Base-by-base conservation (phyloP, 2,113 vertebrate species). In the Piprites chloris region DNA sequence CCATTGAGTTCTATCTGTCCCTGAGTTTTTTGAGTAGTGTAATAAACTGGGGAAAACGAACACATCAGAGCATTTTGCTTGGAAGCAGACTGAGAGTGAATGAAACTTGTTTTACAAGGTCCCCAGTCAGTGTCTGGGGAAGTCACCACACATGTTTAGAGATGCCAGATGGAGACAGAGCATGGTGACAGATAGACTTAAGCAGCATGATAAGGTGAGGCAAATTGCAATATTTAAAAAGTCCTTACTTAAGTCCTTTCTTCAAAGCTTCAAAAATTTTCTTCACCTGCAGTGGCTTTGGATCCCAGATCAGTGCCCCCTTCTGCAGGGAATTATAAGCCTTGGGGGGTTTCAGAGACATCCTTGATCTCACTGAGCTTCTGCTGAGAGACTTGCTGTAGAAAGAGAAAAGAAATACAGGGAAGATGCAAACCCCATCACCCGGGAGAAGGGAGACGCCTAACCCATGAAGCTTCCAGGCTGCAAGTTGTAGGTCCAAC, bases 231-330 rank as follows among this genome's bases (percentile, higher is more conserved):
- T 52, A 96, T 20, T 84, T 77, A 5, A 95, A 69, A 53, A 39
- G 39, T 83, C 79, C 99, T 89, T 98, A 99, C 99, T 98, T 98
- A 78, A 99, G 98, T 93, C 99, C 99, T 97, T 98, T 99, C 90
- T 98, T 98, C 89, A 99, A 97, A 7, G 98, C 99, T 84, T 98
- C 98, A 87, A 99, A 99, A 94, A 99, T 98, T 90, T 95, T 98
- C 98, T 99, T 99, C 89, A 99, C 99, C 86, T 99, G 98, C 84
- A 98, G 98, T 0, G 99, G 99, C 97, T 98, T 98, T 76, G 98
- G 97, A 21, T 98, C 98, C 88, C 97, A 95, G 74, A 97, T 58
- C 18, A 97, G 96, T 0, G 97, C 61, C 14, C 96, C 98, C 90
- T 98, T 98, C 85, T 97, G 96, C 77, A 98, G 96, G 9, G 98